Conservation (phyloP, 2,113 vertebrate species). For the Oxyura jamaicensis region DNA sequence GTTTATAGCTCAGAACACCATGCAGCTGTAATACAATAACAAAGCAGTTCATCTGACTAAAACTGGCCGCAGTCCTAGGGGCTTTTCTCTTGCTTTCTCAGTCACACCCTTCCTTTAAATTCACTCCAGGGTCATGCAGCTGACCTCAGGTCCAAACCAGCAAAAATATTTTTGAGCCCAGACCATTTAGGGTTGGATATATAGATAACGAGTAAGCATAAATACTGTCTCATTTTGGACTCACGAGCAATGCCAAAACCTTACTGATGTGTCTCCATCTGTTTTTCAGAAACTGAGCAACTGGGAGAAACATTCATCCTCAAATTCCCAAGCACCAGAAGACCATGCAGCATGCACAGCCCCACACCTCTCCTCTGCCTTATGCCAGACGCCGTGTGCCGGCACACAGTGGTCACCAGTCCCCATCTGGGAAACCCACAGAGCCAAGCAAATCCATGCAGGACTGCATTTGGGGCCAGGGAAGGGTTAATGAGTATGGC, state of each 20-base stretch:
- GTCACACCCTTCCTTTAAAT: slow-evolving; percentile 49
- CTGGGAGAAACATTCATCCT: not conserved
- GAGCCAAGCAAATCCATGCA: not conserved
- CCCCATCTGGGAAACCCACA: not conserved
- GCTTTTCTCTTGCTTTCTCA: slow-evolving; percentile 42
- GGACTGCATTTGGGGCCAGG: accelerated
- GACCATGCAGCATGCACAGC: accelerated
- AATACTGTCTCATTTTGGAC: slow-evolving; percentile 5
- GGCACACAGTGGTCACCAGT: accelerated
- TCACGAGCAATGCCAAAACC: not conserved
- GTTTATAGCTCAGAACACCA: slow-evolving; percentile 15
- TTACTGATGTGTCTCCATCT: not conserved
- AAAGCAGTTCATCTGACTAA: slow-evolving; percentile 43
- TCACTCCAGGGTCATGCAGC: not conserved
- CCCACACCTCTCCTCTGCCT: accelerated
- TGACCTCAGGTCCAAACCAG: not conserved
- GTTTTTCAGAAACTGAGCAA: not conserved
- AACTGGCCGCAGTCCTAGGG: not conserved
- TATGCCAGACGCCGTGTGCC: not conserved
- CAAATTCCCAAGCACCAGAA: not conserved
- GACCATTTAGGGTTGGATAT: slow-evolving; percentile 9
- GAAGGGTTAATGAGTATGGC: not conserved
- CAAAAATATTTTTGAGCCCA: slow-evolving; percentile 42
- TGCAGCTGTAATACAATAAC: slow-evolving; percentile 27
- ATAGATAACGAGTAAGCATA: not conserved